phyloP scores from a whole-genome alignment of 2,797 vertebrate species.

The Gallinago stenura region DNA sequence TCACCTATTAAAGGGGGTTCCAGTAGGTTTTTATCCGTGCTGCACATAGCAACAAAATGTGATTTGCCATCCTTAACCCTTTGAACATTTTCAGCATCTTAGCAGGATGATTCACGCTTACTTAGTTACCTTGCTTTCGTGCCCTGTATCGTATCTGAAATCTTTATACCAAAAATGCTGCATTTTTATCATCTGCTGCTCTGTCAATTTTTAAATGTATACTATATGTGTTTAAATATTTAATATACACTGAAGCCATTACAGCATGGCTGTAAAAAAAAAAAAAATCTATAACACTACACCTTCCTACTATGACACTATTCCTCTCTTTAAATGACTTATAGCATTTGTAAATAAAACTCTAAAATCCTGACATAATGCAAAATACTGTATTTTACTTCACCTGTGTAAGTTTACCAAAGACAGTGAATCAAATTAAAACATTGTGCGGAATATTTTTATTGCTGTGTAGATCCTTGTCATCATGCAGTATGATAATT shows the following conservation, averaged over 20 bases:
- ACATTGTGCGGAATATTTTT: not conserved
- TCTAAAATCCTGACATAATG: not conserved
- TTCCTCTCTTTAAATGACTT: not conserved
- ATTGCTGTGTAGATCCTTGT: not conserved
- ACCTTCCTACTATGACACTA: not conserved
- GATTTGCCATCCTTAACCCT: constrained; percentile 78
- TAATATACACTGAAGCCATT: not conserved
- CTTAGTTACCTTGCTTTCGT: constrained; percentile 6
- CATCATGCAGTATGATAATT: constrained; percentile 26
- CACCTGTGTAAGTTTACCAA: not conserved
- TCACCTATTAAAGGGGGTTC: constrained; percentile 77
- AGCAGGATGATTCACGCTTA: constrained; percentile 22
- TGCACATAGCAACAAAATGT: constrained; percentile 79
- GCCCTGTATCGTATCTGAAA: not conserved
- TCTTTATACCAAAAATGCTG: constrained; percentile 15
- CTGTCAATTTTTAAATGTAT: not conserved
- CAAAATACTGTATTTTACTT: not conserved
- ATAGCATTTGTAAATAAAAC: not conserved
- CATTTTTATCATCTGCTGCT: constrained; percentile 11
- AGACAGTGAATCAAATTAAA: not conserved
- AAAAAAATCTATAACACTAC: not conserved
- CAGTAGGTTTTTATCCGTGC: constrained; percentile 62
- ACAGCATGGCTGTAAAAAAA: not conserved
- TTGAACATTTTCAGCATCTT: constrained; percentile 32
- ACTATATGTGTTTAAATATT: constrained; percentile 16